A percentile compares a stretch with the other conserved stretches of the same genome.
These are phyloP conservation scores for Aulostomus chinensis DNA, from an alignment of 2,797 vertebrate species.

Conservation along the genomic window DNA sequence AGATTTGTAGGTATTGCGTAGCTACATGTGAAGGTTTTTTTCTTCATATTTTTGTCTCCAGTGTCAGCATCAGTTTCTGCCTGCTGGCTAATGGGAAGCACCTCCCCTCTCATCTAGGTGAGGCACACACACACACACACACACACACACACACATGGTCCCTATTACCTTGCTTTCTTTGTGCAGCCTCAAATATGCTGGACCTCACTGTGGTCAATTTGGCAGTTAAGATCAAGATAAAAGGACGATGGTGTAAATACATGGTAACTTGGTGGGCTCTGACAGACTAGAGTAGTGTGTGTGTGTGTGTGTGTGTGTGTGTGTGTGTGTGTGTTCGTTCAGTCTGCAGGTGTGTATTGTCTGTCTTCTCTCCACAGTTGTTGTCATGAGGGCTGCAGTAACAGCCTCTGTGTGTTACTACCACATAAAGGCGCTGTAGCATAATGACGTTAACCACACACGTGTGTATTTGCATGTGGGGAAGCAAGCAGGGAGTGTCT, in stretches of 20 bases:
- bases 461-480: conserved; percentile 11
- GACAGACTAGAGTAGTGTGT: conserved; percentile 41
- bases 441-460: conserved; percentile 2
- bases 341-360: conserved; percentile 34
- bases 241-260: conserved; percentile 64
- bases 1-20: neutral
- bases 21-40: neutral
- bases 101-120: conserved; percentile 86
- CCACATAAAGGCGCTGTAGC: conserved; percentile 6
- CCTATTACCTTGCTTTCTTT: conserved; percentile 72
- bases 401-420: conserved; percentile 8
- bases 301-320: conserved; percentile 46
- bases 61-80: conserved; percentile 91
- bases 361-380: conserved; percentile 25
- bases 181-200: conserved; percentile 68
- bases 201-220: conserved; percentile 67
- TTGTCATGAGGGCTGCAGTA: conserved; percentile 21
- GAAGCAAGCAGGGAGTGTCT: neutral
- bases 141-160: conserved; percentile 59
- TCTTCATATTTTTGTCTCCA: conserved; percentile 51
- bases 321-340: no score
- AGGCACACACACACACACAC: conserved; percentile 56
- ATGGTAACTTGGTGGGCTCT: conserved; percentile 42
- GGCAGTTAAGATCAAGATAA: conserved; percentile 67
- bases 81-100: conserved; percentile 90